Conservation (phyloP, 2,888 invertebrate genomes). For the Ashinkailepas kermadecensis region DNA sequence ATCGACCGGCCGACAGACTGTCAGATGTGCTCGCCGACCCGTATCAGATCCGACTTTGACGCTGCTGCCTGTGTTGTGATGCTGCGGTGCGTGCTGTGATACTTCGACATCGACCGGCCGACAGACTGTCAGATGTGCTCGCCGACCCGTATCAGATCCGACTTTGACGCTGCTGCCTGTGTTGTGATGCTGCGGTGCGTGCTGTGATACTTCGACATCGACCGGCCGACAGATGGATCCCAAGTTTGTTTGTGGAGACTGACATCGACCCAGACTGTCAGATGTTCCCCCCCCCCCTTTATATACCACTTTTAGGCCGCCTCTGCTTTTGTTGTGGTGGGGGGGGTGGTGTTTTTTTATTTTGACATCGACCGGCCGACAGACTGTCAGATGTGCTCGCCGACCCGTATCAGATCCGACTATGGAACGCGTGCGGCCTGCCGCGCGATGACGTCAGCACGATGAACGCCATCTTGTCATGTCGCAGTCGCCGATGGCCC, state of each 20-base stretch:
- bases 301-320: too few relatives aligned
- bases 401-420: slow-evolving; percentile 74
- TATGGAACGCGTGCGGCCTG: slow-evolving; percentile 73
- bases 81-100: too few relatives aligned
- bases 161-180: slow-evolving; percentile 28
- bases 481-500: slow-evolving; percentile 79
- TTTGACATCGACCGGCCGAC: not conserved
- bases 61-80: too few relatives aligned
- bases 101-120: not conserved
- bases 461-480: slow-evolving; percentile 70
- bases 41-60: slow-evolving; percentile 60
- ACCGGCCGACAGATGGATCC: not conserved
- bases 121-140: slow-evolving; percentile 51
- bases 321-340: too few relatives aligned
- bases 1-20: slow-evolving; percentile 8
- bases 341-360: too few relatives aligned
- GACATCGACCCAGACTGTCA: too few relatives aligned
- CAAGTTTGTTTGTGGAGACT: too few relatives aligned
- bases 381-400: slow-evolving; percentile 58
- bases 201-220: not conserved
- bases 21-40: slow-evolving; percentile 69
- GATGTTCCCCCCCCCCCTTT: too few relatives aligned
- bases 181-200: too few relatives aligned
- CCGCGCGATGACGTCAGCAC: slow-evolving; percentile 73
- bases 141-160: slow-evolving; percentile 80